Evolutionary conservation across 2,113 vertebrate species (phyloP), one percentile per base, ranked within the genome.

Genomic region (Mastomys coucha): DNA sequence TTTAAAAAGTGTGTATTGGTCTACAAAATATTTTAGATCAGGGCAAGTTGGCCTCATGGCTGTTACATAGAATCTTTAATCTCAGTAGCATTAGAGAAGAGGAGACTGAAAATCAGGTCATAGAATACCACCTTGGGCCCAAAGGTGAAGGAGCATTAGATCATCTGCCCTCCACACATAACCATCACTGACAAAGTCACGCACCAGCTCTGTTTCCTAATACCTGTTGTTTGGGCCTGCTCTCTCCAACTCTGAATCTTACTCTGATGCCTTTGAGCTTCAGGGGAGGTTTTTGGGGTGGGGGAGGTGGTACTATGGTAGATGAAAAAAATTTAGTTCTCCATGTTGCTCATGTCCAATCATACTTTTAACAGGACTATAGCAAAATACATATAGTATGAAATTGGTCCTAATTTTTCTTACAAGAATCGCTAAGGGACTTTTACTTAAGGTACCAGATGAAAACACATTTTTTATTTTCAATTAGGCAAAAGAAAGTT

Each of bases 311-410:
- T 39, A 26, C n/a, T 72, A 17, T 73, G 89, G 72, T 12, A 96
- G 60, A 92, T 53, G 31, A 86, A 89, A 72, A 95, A 81, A 92
- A n/a, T 42, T 9, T 89, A 82, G 2, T 82, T 94, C 95, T 89
- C 65, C 42, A 0, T 56, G 51, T 65, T 65, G 20, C 70, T 20
- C 82, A 95, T 56, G 9, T 78, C 39, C 67, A 69, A 39, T 11
- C 45, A 60, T 53, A 53, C 24, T 67, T 88, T 63, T 10, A 20
- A 53, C 58, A 93, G 73, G 91, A 73, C n/a, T 70, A 24, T 89
- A 19, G 5, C 69, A 80, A 81, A 89, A 87, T 76, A 53, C 12
- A 17, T 3, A 42, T 53, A 45, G 78, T 20, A 33, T 91, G 78
- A 93, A 89, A 82, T 67, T 84, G 78, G 86, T 31, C 75, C 16